Conservation (phyloP, 2,888 invertebrate species). For the Danaus chrysippus region DNA sequence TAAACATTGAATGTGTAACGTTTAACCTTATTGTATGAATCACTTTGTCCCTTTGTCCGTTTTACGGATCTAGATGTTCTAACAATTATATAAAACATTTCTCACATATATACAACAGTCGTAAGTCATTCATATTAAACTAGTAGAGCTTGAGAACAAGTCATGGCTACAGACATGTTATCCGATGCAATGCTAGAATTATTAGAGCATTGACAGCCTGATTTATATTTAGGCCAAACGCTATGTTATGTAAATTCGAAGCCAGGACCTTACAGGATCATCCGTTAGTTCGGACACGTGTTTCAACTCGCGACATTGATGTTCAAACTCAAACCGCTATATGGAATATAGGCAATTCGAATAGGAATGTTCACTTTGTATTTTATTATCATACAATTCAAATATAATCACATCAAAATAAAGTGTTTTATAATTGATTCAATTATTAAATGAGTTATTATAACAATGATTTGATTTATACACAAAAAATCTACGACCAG, state of each 20-base stretch:
- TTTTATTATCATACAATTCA: no score
- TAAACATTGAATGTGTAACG: conserved; percentile 7
- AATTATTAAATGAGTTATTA: no score
- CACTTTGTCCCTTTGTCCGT: conserved; percentile 8
- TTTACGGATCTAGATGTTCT: conserved; percentile 3
- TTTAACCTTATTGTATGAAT: conserved; percentile 9
- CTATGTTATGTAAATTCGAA: conserved; percentile 4
- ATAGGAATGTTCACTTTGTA: neutral
- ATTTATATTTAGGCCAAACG: conserved; percentile 5
- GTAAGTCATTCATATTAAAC: neutral
- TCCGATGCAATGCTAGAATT: conserved; percentile 3
- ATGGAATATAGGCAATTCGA: neutral
- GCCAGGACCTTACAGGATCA: conserved; percentile 4
- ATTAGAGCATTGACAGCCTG: conserved; percentile 7
- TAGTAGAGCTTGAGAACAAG: no score
- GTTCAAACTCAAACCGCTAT: neutral
- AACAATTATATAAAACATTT: neutral
- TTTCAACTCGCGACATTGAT: conserved; percentile 3
- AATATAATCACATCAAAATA: no score
- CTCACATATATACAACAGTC: neutral
- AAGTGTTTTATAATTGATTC: no score
- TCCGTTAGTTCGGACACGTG: conserved; percentile 3
- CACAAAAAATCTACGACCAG: neutral
- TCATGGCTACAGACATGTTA: neutral
- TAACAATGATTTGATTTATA: no score